Evolutionary conservation across 2,888 invertebrate species (phyloP).

Genomic region (Pyralis farinalis): DNA sequence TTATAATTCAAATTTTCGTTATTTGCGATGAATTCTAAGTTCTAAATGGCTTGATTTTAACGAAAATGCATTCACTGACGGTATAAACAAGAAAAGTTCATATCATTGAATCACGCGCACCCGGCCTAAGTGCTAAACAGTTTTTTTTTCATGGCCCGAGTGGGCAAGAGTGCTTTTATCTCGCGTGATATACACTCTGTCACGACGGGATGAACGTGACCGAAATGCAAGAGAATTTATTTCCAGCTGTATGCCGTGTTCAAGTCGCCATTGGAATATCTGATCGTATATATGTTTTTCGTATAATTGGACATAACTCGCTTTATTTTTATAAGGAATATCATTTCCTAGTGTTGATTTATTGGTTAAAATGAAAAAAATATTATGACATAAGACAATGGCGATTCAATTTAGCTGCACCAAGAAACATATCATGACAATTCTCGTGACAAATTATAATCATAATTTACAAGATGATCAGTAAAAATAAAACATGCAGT

Average conservation of each 20-base stretch:
- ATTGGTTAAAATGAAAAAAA: no score
- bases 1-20: no score
- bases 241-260: conserved; percentile 19
- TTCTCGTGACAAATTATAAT: no score
- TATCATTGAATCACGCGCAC: conserved; percentile 6
- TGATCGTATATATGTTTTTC: background rate
- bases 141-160: conserved; percentile 6
- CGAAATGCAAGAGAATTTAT: conserved; percentile 66
- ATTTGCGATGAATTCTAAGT: no score
- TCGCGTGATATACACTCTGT: conserved; percentile 70
- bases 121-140: conserved; percentile 8
- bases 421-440: no score
- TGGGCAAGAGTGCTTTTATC: conserved; percentile 58
- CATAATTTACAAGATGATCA: no score
- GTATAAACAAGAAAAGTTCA: conserved; percentile 1
- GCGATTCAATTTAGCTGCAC: no score
- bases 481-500: no score
- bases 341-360: no score
- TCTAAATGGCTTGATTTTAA: no score
- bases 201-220: conserved; percentile 74
- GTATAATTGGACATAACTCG: background rate
- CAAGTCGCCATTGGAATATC: conserved; percentile 3
- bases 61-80: background rate
- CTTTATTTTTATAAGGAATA: no score
- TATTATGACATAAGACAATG: no score